Evolutionary conservation across 2,113 vertebrate species (phyloP), one percentile per base, ranked within the genome.

Genomic region (Chitala chitala): DNA sequence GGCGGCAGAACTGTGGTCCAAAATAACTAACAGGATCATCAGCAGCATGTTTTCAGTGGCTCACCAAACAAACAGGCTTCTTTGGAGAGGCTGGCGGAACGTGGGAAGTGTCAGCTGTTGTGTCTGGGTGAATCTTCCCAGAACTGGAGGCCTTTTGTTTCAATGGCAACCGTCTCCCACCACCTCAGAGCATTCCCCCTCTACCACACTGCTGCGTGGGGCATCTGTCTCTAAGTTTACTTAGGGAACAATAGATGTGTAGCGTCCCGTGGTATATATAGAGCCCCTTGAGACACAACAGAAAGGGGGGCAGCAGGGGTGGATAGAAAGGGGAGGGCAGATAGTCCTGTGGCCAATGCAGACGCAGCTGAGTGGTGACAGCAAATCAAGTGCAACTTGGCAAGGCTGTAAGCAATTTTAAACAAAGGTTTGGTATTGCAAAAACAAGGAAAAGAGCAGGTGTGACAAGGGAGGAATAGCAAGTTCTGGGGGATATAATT

Each of bases 291-390:
- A 85, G 83, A 78, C 82, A 84, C 71, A 85, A 76, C 78, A 82
- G 75, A 58, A 33, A 38, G 31, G 77, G 85, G 63, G 69, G 81
- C 70, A 64, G 70, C 69, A 72, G 77, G 76, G 54, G 73, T 75
- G 76, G 76, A 76, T 78, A 88, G 75, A 78, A 77, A 82, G 82
- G 84, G 84, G 82, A 86, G 87, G 86, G 81, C 84, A 83, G 81
- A 83, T 84, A 82, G 82, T 89, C 86, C 87, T 85, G 86, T 91
- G 90, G 87, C 89, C 90, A 91, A 92, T 87, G 83, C 90, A 92
- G 92, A 94, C 93, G 91, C 92, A 93, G 87, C 93, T 94, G 91
- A 84, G 88, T 83, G 84, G 82, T 87, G 85, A 89, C 87, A 91
- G 88, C 89, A 87, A 90, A 89, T 89, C 77, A 80, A 83, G 86